phyloP scores from a whole-genome alignment of 2,797 vertebrate species.

The Acrossocheilus wenchowensis region DNA sequence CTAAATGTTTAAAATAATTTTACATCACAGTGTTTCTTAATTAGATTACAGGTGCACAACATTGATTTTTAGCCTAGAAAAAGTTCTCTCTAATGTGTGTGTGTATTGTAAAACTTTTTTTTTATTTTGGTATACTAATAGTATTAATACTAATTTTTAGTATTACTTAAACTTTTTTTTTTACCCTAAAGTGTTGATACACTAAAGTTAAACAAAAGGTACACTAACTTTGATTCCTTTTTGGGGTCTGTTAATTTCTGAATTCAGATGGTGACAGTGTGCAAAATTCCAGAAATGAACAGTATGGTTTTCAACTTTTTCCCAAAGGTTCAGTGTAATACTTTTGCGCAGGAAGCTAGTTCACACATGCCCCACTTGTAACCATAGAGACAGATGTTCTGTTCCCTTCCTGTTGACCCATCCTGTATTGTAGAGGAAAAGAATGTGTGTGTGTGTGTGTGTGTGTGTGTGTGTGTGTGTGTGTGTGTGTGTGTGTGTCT shows the following conservation, averaged over 20 bases:
- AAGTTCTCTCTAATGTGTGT: background rate
- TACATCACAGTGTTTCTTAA: background rate
- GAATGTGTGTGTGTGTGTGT: background rate
- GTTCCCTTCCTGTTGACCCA: slow-evolving; percentile 57
- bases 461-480: too few relatives aligned
- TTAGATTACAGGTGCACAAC: background rate
- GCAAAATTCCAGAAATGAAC: slow-evolving; percentile 20
- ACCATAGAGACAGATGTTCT: slow-evolving; percentile 54
- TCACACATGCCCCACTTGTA: slow-evolving; percentile 48
- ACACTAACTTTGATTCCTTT: too few relatives aligned
- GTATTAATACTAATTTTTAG: background rate
- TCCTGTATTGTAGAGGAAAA: background rate
- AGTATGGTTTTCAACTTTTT: slow-evolving; percentile 3
- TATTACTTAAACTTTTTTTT: too few relatives aligned
- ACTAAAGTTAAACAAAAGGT: background rate
- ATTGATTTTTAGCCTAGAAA: background rate
- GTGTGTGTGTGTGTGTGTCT: slow-evolving; percentile 27
- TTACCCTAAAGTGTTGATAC: too few relatives aligned
- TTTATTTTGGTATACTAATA: background rate
- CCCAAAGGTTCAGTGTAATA: slow-evolving; percentile 48
- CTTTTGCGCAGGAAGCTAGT: slow-evolving; percentile 47
- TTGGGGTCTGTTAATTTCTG: too few relatives aligned
- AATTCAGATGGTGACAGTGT: background rate
- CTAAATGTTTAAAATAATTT: background rate
- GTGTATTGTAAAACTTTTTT: background rate